phyloP scores from a whole-genome alignment of 2,797 vertebrate species.

The Serranus cabrilla region DNA sequence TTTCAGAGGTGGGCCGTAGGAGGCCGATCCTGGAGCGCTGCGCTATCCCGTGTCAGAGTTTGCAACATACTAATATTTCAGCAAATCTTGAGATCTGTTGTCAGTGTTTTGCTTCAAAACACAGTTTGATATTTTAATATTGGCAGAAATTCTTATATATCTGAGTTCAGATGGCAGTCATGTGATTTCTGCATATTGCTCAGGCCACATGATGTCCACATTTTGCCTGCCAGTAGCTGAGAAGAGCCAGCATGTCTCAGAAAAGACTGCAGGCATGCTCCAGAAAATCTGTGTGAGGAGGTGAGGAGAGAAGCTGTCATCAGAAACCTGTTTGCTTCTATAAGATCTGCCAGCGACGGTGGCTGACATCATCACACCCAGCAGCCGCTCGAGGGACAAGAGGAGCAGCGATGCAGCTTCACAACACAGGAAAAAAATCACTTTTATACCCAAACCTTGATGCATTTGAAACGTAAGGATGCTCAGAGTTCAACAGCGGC shows the following conservation, averaged over 20 bases:
- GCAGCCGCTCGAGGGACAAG: neutral
- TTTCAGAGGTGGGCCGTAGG: constrained; percentile 72
- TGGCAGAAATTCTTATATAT: constrained; percentile 46
- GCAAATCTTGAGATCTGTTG: constrained; percentile 52
- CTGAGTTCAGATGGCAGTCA: constrained; percentile 47
- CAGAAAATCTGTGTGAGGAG: constrained; percentile 50
- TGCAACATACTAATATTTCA: constrained; percentile 54
- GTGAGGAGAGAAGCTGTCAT: constrained; percentile 71
- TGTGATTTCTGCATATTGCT: constrained; percentile 37
- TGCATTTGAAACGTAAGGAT: constrained; percentile 30
- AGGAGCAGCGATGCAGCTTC: constrained; percentile 25
- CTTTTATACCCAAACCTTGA: constrained; percentile 17
- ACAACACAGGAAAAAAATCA: neutral
- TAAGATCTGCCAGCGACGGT: constrained; percentile 42
- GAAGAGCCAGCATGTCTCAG: constrained; percentile 29
- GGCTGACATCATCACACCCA: constrained; percentile 61
- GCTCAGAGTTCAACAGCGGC: constrained; percentile 39
- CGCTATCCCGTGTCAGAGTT: constrained; percentile 58
- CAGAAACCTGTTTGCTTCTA: constrained; percentile 60
- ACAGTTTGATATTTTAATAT: constrained; percentile 65
- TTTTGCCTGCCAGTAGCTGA: constrained; percentile 41
- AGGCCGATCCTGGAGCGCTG: constrained; percentile 50
- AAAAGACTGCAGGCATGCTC: constrained; percentile 33
- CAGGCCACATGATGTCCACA: constrained; percentile 43
- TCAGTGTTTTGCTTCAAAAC: constrained; percentile 57